Percentiles rank a stretch among this genome's conserved stretches.
Conservation (phyloP, 2,113 vertebrate species). For the Engystomops pustulosus region DNA sequence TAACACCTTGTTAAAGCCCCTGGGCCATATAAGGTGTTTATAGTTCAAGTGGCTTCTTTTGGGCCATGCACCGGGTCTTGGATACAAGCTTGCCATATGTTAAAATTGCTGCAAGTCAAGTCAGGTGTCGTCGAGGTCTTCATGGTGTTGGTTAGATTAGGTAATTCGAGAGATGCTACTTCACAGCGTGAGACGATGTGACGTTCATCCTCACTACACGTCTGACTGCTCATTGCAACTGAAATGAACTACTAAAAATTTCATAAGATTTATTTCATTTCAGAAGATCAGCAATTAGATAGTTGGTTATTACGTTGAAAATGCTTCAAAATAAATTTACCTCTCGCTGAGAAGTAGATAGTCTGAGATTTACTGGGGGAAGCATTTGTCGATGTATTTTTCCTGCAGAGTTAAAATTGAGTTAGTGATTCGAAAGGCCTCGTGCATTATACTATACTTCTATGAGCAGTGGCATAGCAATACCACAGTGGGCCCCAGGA, state of each 20-base stretch:
- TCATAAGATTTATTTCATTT: slow-evolving; percentile 7
- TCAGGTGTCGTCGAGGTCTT: background rate
- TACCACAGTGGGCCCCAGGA: too few species aligned
- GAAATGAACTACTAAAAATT: background rate
- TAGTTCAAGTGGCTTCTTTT: too few species aligned
- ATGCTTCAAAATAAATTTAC: background rate
- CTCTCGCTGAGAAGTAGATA: background rate
- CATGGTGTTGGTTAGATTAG: background rate
- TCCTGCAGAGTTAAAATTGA: background rate
- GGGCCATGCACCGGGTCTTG: too few species aligned
- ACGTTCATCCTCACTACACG: too few species aligned
- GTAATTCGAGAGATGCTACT: background rate
- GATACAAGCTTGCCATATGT: too few species aligned
- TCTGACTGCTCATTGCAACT: too few species aligned
- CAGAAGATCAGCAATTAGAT: background rate
- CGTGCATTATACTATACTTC: too few species aligned
- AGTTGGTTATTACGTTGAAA: background rate
- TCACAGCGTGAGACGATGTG: too few species aligned
- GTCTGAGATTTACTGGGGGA: background rate
- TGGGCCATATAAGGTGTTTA: too few species aligned
- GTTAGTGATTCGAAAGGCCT: background rate
- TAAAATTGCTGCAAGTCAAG: too few species aligned
- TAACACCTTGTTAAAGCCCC: too few species aligned
- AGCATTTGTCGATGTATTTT: background rate
- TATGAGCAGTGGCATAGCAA: too few species aligned